Conservation (phyloP, 2,888 invertebrate genomes). For the Cephus spinipes region DNA sequence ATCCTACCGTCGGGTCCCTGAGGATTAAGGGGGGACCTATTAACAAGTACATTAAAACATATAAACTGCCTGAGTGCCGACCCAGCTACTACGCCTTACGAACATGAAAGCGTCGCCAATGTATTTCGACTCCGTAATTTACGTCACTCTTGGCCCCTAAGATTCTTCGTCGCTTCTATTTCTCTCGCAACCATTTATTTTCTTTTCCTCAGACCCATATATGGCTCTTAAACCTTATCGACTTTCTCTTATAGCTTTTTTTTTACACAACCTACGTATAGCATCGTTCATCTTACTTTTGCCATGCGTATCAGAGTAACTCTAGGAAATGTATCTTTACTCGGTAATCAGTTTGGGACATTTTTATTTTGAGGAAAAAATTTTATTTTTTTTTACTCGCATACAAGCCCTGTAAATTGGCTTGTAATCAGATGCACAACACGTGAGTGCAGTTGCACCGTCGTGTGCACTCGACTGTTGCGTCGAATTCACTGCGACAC, state of each 20-base stretch:
- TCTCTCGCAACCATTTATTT: not conserved
- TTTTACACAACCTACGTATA: not conserved
- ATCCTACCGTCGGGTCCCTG: conserved; percentile 47
- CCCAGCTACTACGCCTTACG: conserved; percentile 11
- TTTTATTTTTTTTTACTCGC: not conserved
- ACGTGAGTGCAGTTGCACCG: conserved; percentile 2
- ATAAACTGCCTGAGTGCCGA: conserved; percentile 32
- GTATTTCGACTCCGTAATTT: conserved; percentile 36
- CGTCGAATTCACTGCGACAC: conserved; percentile 44
- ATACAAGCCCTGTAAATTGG: conserved; percentile 6
- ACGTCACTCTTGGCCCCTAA: conserved; percentile 15
- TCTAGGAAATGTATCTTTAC: not conserved
- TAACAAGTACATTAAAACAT: conserved; percentile 59
- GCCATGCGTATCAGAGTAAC: not conserved
- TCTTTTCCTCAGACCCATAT: conserved; percentile 8
- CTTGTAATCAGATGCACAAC: conserved; percentile 25
- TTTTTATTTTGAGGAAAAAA: not conserved
- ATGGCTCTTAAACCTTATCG: conserved; percentile 2
- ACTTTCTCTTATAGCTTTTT: not conserved
- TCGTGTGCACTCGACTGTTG: conserved; percentile 22
- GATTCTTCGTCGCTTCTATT: not conserved
- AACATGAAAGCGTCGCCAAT: conserved; percentile 26
- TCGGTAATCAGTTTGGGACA: not conserved
- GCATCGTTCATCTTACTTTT: not conserved
- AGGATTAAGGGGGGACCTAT: conserved; percentile 51